These are phyloP conservation scores for Propsilocerus akamusi DNA, from an alignment of 1,140 invertebrate genomes.

Conservation along the genomic window DNA sequence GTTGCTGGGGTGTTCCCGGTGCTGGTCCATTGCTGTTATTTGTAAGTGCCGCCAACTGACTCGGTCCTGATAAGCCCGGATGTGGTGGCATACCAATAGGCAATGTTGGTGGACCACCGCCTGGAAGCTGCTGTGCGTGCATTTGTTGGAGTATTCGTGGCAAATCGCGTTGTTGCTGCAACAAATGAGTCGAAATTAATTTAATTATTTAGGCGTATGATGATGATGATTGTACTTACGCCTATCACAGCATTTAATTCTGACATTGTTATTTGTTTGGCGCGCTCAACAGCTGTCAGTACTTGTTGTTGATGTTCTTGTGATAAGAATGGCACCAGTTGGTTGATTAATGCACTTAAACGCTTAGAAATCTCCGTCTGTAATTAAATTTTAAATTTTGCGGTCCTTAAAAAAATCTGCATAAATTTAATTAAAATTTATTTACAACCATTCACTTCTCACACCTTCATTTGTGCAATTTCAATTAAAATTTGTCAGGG, in stretches of 20 bases:
- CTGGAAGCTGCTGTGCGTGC: slow-evolving; percentile 73
- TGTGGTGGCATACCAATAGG: slow-evolving; percentile 35
- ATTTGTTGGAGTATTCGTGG: slow-evolving; percentile 69
- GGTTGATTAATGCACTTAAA: slow-evolving; percentile 74
- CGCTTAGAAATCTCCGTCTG: slow-evolving; percentile 90
- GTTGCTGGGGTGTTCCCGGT: slow-evolving; percentile 38
- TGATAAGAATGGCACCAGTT: slow-evolving; percentile 77
- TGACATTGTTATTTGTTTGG: slow-evolving; percentile 89
- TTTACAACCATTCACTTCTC: too few species aligned
- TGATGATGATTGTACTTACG: slow-evolving; percentile 35
- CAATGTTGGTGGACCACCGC: slow-evolving; percentile 43
- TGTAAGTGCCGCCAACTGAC: slow-evolving; percentile 27
- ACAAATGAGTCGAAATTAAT: slow-evolving; percentile 7
- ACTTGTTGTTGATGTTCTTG: slow-evolving; percentile 93
- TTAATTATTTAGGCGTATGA: not conserved
- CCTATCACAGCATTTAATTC: slow-evolving; percentile 78
- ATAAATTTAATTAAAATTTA: too few species aligned
- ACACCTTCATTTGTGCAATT: slow-evolving; percentile 1
- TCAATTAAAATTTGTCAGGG: not conserved
- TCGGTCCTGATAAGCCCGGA: slow-evolving; percentile 44
- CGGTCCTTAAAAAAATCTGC: too few species aligned
- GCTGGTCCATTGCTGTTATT: slow-evolving; percentile 27
- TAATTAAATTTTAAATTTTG: too few species aligned
- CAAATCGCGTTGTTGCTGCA: slow-evolving; percentile 58
- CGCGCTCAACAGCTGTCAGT: slow-evolving; percentile 77